These are phyloP conservation scores for Lepetodrilus schrolli DNA, from an alignment of 2,888 invertebrate species.

Conservation along the genomic window DNA sequence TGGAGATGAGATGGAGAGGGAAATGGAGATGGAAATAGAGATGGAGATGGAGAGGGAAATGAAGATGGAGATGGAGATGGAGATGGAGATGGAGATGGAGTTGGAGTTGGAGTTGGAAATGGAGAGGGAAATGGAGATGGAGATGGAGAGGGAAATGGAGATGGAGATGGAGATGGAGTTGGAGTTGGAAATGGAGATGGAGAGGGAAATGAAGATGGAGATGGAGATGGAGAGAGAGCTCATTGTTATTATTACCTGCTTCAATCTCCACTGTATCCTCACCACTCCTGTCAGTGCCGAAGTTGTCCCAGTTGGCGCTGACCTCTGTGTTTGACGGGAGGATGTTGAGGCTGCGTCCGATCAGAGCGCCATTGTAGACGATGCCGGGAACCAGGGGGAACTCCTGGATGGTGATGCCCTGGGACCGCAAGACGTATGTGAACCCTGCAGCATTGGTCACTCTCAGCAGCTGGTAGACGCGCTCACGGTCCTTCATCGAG, in stretches of 20 bases:
- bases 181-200: too few relatives aligned
- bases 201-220: neutral
- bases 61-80: too few relatives aligned
- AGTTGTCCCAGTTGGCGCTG: conserved; percentile 63
- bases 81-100: too few relatives aligned
- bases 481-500: conserved; percentile 48
- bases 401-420: conserved; percentile 56
- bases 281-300: conserved; percentile 48
- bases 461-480: conserved; percentile 55
- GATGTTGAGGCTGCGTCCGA: conserved; percentile 10
- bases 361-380: conserved; percentile 51
- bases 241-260: too few relatives aligned
- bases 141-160: too few relatives aligned
- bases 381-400: conserved; percentile 60
- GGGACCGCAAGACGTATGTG: conserved; percentile 50
- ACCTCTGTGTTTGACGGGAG: conserved; percentile 45
- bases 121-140: too few relatives aligned
- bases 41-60: too few relatives aligned
- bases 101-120: too few relatives aligned
- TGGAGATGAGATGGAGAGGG: too few relatives aligned
- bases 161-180: too few relatives aligned
- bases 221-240: neutral
- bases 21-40: too few relatives aligned
- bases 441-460: conserved; percentile 53
- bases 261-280: neutral